Conservation (phyloP, 2,113 vertebrate species). For the Castor canadensis region DNA sequence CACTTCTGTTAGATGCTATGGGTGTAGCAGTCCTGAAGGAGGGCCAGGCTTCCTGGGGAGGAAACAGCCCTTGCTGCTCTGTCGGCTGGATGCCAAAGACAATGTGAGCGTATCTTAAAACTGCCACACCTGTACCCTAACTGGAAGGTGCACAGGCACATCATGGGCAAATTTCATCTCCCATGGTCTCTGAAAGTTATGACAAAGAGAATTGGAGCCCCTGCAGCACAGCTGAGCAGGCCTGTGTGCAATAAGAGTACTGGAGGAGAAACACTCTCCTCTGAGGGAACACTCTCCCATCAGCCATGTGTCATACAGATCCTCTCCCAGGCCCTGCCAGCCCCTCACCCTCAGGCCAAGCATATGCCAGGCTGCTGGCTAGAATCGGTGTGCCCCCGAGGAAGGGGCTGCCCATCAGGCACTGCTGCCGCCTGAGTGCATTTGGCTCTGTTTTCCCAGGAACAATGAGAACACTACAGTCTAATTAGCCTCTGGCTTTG, state of each 20-base stretch:
- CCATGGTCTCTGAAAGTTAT: not conserved
- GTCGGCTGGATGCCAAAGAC: too few relatives aligned
- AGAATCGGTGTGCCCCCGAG: not conserved
- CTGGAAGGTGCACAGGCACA: not conserved
- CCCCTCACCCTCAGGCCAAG: not conserved
- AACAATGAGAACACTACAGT: slow-evolving; percentile 18
- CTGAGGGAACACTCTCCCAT: too few relatives aligned
- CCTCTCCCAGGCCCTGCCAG: not conserved
- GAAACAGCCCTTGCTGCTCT: fast-evolving
- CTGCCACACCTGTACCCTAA: fast-evolving
- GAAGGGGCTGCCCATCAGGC: not conserved
- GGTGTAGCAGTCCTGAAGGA: not conserved
- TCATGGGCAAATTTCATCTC: fast-evolving
- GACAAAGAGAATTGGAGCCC: not conserved
- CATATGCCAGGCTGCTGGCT: slow-evolving; percentile 37
- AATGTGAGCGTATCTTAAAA: not conserved
- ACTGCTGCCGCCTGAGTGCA: not conserved
- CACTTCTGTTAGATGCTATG: not conserved
- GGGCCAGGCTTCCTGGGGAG: not conserved
- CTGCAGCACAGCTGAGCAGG: too few relatives aligned
- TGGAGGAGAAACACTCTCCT: not conserved
- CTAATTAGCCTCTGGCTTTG: slow-evolving; percentile 37
- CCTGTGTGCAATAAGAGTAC: not conserved
- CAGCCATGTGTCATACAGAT: not conserved
- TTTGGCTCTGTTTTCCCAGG: not conserved